phyloP scores from a whole-genome alignment of 2,888 invertebrate genomes.

The Eudemis profundana region DNA sequence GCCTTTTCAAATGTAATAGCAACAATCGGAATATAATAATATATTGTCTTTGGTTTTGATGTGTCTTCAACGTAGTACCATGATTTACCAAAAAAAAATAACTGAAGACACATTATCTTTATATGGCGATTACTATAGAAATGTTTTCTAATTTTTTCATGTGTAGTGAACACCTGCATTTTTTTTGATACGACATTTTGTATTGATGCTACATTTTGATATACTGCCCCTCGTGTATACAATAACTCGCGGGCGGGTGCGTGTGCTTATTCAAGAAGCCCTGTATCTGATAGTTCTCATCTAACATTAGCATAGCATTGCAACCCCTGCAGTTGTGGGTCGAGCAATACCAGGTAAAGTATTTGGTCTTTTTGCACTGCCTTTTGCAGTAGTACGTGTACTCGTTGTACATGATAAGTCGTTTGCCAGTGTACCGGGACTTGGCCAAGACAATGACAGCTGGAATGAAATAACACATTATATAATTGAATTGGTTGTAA shows the following conservation, averaged over 20 bases:
- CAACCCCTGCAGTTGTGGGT: slow-evolving; percentile 76
- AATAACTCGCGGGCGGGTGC: slow-evolving; percentile 70
- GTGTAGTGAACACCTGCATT: no score
- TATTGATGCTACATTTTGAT: slow-evolving; percentile 57
- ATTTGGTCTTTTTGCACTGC: slow-evolving; percentile 67
- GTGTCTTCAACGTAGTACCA: no score
- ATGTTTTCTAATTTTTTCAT: no score
- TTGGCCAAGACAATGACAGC: slow-evolving; percentile 66
- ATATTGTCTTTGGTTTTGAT: no score
- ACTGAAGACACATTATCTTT: no score
- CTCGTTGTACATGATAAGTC: slow-evolving; percentile 69
- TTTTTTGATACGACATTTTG: no score
- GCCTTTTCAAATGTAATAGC: no score
- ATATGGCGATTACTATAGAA: no score
- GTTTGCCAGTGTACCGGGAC: slow-evolving; percentile 72
- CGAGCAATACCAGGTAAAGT: slow-evolving; percentile 75
- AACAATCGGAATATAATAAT: no score
- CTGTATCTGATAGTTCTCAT: slow-evolving; percentile 65
- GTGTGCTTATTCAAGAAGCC: slow-evolving; percentile 64
- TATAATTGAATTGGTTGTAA: not conserved
- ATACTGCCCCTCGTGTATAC: slow-evolving; percentile 68
- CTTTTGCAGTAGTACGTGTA: slow-evolving; percentile 78
- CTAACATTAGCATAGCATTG: slow-evolving; percentile 69
- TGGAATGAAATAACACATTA: slow-evolving; percentile 53
- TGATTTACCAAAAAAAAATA: no score